A percentile compares a stretch with the other conserved stretches of the same genome.
Evolutionary conservation across 2,888 invertebrate species (phyloP).

Genomic region (Cynaeus angustus): DNA sequence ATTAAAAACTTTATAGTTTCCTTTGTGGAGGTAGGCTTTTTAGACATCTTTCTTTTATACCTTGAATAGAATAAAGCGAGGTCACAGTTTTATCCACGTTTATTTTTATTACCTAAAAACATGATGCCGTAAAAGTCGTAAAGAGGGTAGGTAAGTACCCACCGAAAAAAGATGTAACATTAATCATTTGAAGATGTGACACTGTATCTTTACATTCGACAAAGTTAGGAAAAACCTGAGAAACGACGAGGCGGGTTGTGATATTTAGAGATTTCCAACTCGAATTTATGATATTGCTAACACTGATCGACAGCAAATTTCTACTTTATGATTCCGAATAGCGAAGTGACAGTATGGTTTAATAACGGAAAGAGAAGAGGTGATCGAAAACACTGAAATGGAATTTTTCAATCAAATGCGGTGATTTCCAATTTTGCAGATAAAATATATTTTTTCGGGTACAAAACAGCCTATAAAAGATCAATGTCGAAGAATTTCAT

Average conservation of each 20-base stretch:
- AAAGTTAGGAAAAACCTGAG: conserved; percentile 15
- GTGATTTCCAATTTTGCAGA: too few relatives aligned
- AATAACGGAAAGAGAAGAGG: too few relatives aligned
- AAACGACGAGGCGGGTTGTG: background rate
- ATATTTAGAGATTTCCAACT: background rate
- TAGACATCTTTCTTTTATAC: conserved; percentile 18
- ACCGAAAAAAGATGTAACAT: conserved; percentile 34
- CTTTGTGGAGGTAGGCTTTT: conserved; percentile 19
- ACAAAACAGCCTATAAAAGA: too few relatives aligned
- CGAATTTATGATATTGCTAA: too few relatives aligned
- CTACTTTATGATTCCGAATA: background rate
- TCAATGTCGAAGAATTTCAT: too few relatives aligned
- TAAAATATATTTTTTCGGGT: too few relatives aligned
- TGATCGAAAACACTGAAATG: too few relatives aligned
- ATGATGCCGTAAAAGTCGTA: conserved; percentile 43
- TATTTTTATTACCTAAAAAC: conserved; percentile 43
- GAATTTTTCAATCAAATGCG: too few relatives aligned
- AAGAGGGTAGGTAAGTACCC: conserved; percentile 32
- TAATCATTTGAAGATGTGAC: conserved; percentile 41
- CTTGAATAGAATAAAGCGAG: conserved; percentile 31
- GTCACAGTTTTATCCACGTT: conserved; percentile 35
- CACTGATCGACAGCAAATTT: too few relatives aligned
- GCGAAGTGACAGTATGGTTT: too few relatives aligned
- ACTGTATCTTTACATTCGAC: conserved; percentile 29
- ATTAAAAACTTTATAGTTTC: conserved; percentile 23